Base-by-base conservation (phyloP, 2,113 vertebrate species). In the Scomber scombrus region DNA sequence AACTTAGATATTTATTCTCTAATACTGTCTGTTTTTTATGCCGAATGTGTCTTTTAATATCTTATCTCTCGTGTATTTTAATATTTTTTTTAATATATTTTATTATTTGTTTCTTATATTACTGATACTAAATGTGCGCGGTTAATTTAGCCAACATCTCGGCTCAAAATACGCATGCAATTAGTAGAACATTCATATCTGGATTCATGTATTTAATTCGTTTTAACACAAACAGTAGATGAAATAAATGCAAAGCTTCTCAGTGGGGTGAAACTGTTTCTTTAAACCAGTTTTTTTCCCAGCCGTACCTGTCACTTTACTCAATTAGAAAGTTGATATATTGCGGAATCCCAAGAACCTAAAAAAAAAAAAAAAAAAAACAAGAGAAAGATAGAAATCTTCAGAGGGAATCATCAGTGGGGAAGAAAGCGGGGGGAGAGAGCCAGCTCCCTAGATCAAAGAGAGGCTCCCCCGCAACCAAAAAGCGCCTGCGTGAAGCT, bases 251-350 rank as follows among this genome's bases (percentile, higher is more conserved):
- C 11, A 45, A 23, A 19, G 16, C 26, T 47, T 26, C 16, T 50
- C 26, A 31, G 6, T 8, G 21, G 0, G 60, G 3, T 52, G 11
- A 78, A 66, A 26, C 55, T 19, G 43, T 34, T 81, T 58, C 13
- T 45, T 26, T 26, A 26, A 26, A 16, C 6, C 43, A 29, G 1
- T 31, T 50, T 23, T 15, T 62, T 50, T 56, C 3, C 12, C 13
- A 26, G n/a, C 11, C 19, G 15, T 10, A 11, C 4, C 47, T 29
- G 11, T 57, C 5, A 46, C 11, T 64, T 61, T 31, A 15, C 77
- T 71, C 18, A 26, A 1, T 52, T 10, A 43, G 3, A 60, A 85
- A 83, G 71, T 81, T 85, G 0, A 71, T 46, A 3, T 31, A n/a
- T 23, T 11, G 18, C 6, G 3, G 6, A 75, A 78, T 64, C 23